Conservation (phyloP, 1,140 invertebrate species). For the Ruditapes philippinarum region DNA sequence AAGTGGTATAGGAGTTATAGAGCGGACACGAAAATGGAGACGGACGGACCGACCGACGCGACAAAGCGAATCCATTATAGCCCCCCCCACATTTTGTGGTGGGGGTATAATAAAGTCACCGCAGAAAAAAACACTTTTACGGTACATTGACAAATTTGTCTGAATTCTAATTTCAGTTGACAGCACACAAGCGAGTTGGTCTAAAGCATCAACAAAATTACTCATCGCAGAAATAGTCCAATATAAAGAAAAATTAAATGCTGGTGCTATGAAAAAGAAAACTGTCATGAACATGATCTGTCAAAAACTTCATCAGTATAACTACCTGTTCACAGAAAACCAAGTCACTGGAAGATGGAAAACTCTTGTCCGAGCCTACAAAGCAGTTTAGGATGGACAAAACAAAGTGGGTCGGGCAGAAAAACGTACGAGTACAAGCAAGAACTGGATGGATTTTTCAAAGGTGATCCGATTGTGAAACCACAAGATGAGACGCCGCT, state of each 20-base stretch:
- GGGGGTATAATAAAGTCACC: too few species aligned
- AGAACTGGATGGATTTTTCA: neutral
- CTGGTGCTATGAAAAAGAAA: constrained; percentile 32
- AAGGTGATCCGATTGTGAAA: neutral
- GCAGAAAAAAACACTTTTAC: too few species aligned
- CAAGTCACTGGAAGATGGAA: constrained; percentile 43
- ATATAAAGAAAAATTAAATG: constrained; percentile 29
- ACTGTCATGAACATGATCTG: constrained; percentile 37
- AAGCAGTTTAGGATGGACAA: constrained; percentile 7
- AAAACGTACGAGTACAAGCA: constrained; percentile 14
- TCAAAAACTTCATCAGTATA: constrained; percentile 27
- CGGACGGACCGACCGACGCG: too few species aligned
- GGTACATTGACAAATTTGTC: constrained; percentile 14
- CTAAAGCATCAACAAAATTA: constrained; percentile 23
- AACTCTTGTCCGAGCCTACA: constrained; percentile 42
- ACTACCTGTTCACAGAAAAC: constrained; percentile 26
- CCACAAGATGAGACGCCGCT: too few species aligned
- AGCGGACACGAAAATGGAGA: too few species aligned
- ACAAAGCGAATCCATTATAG: too few species aligned
- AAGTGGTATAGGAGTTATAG: too few species aligned
- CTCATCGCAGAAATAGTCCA: too few species aligned
- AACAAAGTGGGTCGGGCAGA: constrained; percentile 38
- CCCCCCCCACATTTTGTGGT: too few species aligned
- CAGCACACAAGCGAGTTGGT: constrained; percentile 4
- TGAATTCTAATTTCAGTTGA: constrained; percentile 31